phyloP scores from a whole-genome alignment of 1,140 invertebrate genomes.

The Aphelenchoides avenae region DNA sequence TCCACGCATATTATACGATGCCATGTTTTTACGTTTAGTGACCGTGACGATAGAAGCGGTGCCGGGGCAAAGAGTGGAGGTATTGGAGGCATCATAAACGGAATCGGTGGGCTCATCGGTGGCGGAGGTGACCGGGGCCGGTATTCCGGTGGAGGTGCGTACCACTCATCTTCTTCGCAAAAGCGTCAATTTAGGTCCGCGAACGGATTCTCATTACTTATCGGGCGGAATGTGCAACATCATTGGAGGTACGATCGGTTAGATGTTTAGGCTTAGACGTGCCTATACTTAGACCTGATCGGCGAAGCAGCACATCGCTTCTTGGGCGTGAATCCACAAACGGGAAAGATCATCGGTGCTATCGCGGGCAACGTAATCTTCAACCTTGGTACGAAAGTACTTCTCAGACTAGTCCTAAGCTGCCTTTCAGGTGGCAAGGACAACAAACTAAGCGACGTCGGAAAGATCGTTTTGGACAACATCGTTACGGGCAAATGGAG shows the following conservation, averaged over 20 bases:
- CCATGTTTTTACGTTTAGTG: not conserved
- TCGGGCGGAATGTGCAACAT: conserved; percentile 54
- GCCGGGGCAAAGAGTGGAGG: conserved; percentile 34
- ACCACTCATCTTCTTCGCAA: not conserved
- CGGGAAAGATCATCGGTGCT: conserved; percentile 56
- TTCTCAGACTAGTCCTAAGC: conserved; percentile 24
- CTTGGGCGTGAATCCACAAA: conserved; percentile 55
- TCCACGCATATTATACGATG: not conserved
- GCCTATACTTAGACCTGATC: conserved; percentile 30
- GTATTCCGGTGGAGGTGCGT: conserved; percentile 41
- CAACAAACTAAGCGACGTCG: conserved; percentile 54
- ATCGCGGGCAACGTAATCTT: conserved; percentile 45
- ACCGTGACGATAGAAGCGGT: conserved; percentile 10
- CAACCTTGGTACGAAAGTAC: conserved; percentile 17
- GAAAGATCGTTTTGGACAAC: conserved; percentile 58
- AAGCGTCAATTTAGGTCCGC: conserved; percentile 7
- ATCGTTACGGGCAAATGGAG: conserved; percentile 57
- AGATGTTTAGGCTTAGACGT: not conserved
- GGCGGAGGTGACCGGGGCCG: conserved; percentile 43
- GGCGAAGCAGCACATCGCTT: conserved; percentile 58
- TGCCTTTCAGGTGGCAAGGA: conserved; percentile 56
- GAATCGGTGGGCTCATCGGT: conserved; percentile 39
- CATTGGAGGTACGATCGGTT: conserved; percentile 48
- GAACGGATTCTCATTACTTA: conserved; percentile 26
- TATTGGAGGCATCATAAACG: conserved; percentile 26